These are phyloP conservation scores for Electrophaes corylata DNA, from an alignment of 2,888 invertebrate genomes.

Conservation along the genomic window DNA sequence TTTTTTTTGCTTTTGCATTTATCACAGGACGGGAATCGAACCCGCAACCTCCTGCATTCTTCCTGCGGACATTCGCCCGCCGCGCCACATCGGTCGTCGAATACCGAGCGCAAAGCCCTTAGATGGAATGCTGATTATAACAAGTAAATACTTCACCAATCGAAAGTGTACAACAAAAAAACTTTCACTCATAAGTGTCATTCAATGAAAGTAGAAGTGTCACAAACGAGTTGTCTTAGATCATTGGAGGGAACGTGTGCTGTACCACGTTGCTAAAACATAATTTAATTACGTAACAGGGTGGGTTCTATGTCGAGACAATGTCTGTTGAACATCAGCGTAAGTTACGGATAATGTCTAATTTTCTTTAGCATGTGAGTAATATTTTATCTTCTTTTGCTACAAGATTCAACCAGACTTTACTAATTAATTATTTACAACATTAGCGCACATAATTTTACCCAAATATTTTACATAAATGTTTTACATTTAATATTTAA, in stretches of 20 bases:
- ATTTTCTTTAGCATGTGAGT: not conserved
- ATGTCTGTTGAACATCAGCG: conserved; percentile 6
- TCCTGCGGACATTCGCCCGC: too few species aligned
- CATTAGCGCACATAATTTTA: too few species aligned
- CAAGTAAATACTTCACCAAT: conserved; percentile 1
- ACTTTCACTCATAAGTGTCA: conserved; percentile 45
- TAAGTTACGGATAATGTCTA: not conserved
- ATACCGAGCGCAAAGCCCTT: conserved; percentile 1
- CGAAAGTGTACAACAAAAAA: conserved; percentile 30
- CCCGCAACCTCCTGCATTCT: too few species aligned
- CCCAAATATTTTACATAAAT: too few species aligned
- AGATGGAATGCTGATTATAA: not conserved
- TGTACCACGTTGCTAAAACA: conserved; percentile 29
- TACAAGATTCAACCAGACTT: too few species aligned
- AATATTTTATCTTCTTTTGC: not conserved
- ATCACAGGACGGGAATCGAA: too few species aligned
- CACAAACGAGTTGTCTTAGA: conserved; percentile 52
- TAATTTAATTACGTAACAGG: conserved; percentile 32
- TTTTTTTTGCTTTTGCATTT: too few species aligned
- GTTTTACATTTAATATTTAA: too few species aligned
- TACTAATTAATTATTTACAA: too few species aligned
- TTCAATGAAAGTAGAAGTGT: conserved; percentile 62
- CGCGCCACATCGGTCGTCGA: too few species aligned
- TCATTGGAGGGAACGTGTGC: conserved; percentile 23
- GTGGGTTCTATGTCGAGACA: conserved; percentile 26